Conservation (phyloP, 2,888 invertebrate species). For the Drosophila rellima region DNA sequence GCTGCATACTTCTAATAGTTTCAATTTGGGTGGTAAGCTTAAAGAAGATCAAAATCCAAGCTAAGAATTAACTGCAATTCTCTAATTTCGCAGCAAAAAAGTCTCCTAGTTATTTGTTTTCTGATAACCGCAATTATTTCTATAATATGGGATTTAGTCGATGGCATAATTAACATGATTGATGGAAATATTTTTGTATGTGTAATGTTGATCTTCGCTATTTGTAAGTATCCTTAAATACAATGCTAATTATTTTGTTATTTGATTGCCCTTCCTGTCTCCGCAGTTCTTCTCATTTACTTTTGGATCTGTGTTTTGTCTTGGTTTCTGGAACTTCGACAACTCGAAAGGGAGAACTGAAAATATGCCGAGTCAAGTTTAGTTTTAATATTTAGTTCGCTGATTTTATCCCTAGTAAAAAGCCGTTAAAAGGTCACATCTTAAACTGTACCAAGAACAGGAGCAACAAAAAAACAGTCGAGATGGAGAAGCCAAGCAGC, state of each 20-base stretch:
- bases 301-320: neutral
- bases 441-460: neutral
- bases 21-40: neutral
- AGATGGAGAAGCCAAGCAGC: constrained; percentile 41
- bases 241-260: neutral
- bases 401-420: constrained; percentile 2
- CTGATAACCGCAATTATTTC: neutral
- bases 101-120: neutral
- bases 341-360: neutral
- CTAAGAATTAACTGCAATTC: neutral
- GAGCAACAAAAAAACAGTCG: constrained; percentile 1
- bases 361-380: neutral
- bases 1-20: neutral
- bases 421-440: constrained; percentile 15
- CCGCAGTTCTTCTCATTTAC: neutral
- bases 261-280: too few relatives aligned
- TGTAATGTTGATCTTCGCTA: neutral
- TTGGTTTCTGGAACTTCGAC: neutral
- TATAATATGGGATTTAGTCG: neutral
- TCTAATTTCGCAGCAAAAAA: neutral
- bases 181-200: rapidly evolving
- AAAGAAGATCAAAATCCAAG: neutral
- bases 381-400: neutral
- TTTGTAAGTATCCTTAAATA: neutral
- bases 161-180: neutral